A percentile compares a stretch with the other conserved stretches of the same genome.
These are phyloP conservation scores for Meda fulgida DNA, from an alignment of 2,797 vertebrate species.

Conservation along the genomic window DNA sequence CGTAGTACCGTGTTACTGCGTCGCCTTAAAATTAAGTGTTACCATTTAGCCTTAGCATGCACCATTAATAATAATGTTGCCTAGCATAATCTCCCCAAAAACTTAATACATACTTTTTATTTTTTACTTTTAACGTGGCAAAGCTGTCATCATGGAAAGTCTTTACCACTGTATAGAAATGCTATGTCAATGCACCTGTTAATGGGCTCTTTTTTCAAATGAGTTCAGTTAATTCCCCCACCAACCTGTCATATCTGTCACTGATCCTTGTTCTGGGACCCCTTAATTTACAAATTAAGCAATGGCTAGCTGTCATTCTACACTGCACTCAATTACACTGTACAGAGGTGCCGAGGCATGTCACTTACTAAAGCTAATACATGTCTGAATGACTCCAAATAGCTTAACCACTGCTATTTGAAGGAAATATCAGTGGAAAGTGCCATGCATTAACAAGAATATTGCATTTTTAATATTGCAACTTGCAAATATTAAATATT, in stretches of 20 bases:
- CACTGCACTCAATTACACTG: slow-evolving; percentile 3
- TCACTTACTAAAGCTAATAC: slow-evolving; percentile 25
- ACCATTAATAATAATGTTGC: not conserved
- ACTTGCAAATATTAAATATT: too few relatives aligned
- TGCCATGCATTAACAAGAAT: not conserved
- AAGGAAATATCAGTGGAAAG: slow-evolving; percentile 20
- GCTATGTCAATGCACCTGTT: not conserved
- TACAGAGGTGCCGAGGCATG: slow-evolving; percentile 20
- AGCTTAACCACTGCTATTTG: not conserved
- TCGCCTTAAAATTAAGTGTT: not conserved
- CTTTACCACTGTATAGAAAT: not conserved
- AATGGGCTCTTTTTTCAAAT: not conserved
- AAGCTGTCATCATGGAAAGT: not conserved
- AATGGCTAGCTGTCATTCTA: slow-evolving; percentile 24
- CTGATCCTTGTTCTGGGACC: not conserved
- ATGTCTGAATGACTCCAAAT: slow-evolving; percentile 19
- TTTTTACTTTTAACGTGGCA: not conserved
- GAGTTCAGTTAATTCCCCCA: not conserved
- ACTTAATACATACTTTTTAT: too few relatives aligned
- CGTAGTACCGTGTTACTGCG: too few relatives aligned
- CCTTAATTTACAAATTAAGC: slow-evolving; percentile 33
- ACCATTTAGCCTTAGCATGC: not conserved
- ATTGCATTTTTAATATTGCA: too few relatives aligned
- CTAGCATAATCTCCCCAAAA: not conserved
- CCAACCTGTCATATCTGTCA: not conserved